Conservation (phyloP, 2,888 invertebrate species). For the Ichneumoninae sp. region DNA sequence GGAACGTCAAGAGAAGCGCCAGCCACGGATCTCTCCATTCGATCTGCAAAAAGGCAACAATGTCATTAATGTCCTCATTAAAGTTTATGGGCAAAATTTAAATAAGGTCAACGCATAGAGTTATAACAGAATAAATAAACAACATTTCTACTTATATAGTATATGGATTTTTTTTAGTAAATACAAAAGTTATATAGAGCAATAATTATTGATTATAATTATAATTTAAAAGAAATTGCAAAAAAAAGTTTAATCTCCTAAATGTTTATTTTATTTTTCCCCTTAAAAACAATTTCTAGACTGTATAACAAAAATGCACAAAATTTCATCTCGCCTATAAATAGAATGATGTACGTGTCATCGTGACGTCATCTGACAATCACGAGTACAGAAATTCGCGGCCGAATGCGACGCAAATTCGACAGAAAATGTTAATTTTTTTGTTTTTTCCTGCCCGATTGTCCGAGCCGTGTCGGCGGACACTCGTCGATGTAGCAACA, state of each 20-base stretch:
- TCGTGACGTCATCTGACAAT: slow-evolving; percentile 16
- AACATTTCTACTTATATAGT: not conserved
- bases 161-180: too few relatives aligned
- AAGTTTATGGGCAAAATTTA: not conserved
- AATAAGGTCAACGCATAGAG: not conserved
- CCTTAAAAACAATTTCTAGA: too few relatives aligned
- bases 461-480: not conserved
- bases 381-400: not conserved
- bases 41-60: slow-evolving; percentile 87
- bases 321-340: not conserved
- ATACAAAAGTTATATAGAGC: too few relatives aligned
- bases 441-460: not conserved
- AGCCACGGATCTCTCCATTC: slow-evolving; percentile 97
- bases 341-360: slow-evolving; percentile 6
- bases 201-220: too few relatives aligned
- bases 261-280: too few relatives aligned
- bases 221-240: too few relatives aligned
- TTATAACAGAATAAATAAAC: not conserved
- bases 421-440: not conserved
- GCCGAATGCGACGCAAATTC: not conserved
- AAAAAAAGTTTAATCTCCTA: too few relatives aligned
- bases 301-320: not conserved
- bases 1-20: slow-evolving; percentile 90
- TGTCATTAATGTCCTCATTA: not conserved
- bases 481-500: not conserved